Evolutionary conservation across 1,140 invertebrate genomes (phyloP), one percentile per base, ranked within the genome.

Genomic region (Zaprionus davidi): DNA sequence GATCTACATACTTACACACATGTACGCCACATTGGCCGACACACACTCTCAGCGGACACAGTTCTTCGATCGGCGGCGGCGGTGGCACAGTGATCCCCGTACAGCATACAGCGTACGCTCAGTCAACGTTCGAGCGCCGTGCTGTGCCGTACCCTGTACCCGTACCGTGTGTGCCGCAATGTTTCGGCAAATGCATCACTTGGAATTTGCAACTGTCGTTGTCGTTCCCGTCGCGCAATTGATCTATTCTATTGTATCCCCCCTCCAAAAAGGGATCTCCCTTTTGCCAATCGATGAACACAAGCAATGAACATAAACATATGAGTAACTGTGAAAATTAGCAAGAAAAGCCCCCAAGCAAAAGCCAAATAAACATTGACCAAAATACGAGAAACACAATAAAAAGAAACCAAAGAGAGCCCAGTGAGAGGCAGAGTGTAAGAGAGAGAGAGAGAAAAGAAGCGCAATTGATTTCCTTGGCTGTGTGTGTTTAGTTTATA

Each of bases 91-190:
- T 46, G 41, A 41, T 60, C 65, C 28, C 58, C 60, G 72, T 72
- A 51, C 7, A 44, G 46, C 46, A 34, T 34, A 34, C 31, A 22
- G 46, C 12, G 60, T 72, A 59, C 49, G 63, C 71, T 84, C 85
- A 88, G 85, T 88, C 81, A 75, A 74, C 64, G 57, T 81, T 81
- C 65, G 81, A 90, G 82, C 79, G 82, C 72, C 79, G 85, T 82
- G 71, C 46, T 51, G 46, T 51, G 46, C 46, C 46, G 46, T 51
- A 51, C 46, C 41, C n/a, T 46, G 41, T 17, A 46, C n/a, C 72
- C 69, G 79, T 85, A 58, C 80, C 76, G 85, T 73, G 66, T 90
- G 72, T 85, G 72, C 71, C 63, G 71, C 81, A 76, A 84, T 90
- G 82, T 79, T 79, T 70, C 66, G 71, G 81, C 77, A 79, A 69